Evolutionary conservation across 2,888 invertebrate genomes (phyloP), one percentile per base, ranked within the genome.

Genomic region (Teleiodes luculella): DNA sequence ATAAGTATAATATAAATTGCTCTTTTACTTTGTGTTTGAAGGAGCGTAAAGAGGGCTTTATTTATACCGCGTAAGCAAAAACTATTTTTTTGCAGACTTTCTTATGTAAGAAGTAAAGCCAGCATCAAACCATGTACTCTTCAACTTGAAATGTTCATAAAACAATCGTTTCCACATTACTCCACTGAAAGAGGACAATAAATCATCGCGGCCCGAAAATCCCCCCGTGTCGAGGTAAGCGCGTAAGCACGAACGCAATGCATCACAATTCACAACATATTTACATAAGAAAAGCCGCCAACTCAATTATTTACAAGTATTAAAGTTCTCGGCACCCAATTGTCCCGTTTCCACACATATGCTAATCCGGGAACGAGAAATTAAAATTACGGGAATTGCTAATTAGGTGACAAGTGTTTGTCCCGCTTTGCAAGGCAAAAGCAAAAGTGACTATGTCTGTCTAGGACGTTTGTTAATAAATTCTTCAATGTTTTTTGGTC

Each of bases 301-400:
- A 59, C 55, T 58, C 63, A 61, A 63, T 63, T 63, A 60, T 53
- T 58, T 57, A 57, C 54, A 61, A 60, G 59, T 51, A 57, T 52
- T 59, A 52, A 60, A 63, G 54, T 63, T 59, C 53, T 39, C 39
- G 39, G 53, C 43, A 37, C 53, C 47, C 46, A 52, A 28, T 37
- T 54, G 47, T 46, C 18, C 49, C 43, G 28, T 16, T 24, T 10
- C 30, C 52, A 33, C 14, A 52, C 52, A 36, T 55, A 55, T 55
- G 55, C 48, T 50, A 55, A 52, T 52, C 37, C 37, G 37, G 37
- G 53, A 54, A 35, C n/a, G 37, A 11, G 39, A 55, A 53, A 54
- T 54, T 54, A 45, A 50, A 54, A 54, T 54, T 41, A n/a, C 50
- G 30, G 37, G 50, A 54, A 35, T 50, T 36, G 16, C 46, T 54